Conservation (phyloP, 2,113 vertebrate species). For the Indri indri region DNA sequence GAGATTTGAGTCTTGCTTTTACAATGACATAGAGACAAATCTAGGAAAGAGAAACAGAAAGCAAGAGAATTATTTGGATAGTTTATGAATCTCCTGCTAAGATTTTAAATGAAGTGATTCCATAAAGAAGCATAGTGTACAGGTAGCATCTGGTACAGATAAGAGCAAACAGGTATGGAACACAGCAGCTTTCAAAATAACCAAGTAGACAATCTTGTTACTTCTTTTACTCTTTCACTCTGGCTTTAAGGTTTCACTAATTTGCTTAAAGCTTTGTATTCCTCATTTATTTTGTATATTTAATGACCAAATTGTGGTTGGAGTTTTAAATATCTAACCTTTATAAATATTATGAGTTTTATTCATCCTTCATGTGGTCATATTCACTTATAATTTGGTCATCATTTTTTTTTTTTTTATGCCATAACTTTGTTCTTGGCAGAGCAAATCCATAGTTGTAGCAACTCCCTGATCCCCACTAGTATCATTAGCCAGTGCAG, state of each 20-base stretch:
- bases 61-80: background rate
- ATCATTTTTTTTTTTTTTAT: background rate
- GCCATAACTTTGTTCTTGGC: background rate
- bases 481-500: background rate
- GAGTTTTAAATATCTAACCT: background rate
- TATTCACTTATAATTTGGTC: background rate
- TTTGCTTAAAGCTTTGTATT: background rate
- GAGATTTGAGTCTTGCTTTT: background rate
- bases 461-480: background rate
- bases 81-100: background rate
- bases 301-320: background rate
- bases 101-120: background rate
- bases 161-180: background rate
- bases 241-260: background rate
- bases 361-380: background rate
- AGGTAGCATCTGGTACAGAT: background rate
- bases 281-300: background rate
- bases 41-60: background rate
- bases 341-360: background rate
- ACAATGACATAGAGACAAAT: background rate
- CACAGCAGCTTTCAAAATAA: background rate
- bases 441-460: background rate
- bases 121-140: background rate
- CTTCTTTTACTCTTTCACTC: background rate
- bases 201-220: background rate